phyloP scores from a whole-genome alignment of 2,888 invertebrate genomes.

The Theodoxus fluviatilis region DNA sequence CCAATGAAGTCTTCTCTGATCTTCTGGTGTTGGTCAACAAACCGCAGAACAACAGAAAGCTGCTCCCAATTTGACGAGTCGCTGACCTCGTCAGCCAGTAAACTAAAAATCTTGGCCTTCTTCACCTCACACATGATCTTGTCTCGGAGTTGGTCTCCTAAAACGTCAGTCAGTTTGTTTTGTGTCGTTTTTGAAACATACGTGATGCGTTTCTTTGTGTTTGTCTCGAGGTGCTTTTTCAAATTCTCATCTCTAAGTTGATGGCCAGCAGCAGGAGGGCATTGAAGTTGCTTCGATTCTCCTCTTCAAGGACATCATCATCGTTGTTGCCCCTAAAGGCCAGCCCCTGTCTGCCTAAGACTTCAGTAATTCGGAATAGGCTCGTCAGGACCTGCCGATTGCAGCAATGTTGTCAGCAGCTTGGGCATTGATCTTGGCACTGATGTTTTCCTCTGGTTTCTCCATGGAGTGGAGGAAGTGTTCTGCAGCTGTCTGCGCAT shows the following conservation, averaged over 20 bases:
- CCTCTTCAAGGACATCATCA: constrained; percentile 14
- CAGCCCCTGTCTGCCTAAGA: constrained; percentile 35
- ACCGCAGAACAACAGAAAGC: constrained; percentile 31
- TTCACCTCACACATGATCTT: constrained; percentile 26
- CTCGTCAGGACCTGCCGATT: constrained; percentile 32
- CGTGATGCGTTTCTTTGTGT: constrained; percentile 11
- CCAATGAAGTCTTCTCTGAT: constrained; percentile 25
- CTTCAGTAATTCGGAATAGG: constrained; percentile 31
- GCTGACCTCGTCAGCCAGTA: constrained; percentile 36
- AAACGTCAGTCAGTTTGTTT: constrained; percentile 31
- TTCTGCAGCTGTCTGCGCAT: background rate
- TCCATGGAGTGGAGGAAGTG: background rate
- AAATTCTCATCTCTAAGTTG: constrained; percentile 29
- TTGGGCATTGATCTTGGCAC: background rate
- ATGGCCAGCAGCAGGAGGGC: constrained; percentile 25
- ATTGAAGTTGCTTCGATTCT: constrained; percentile 33
- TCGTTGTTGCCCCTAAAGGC: constrained; percentile 29
- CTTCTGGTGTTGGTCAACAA: background rate
- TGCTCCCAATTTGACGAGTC: constrained; percentile 33
- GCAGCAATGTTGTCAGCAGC: constrained; percentile 3
- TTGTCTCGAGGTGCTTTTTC: constrained; percentile 27
- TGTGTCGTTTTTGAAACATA: constrained; percentile 36
- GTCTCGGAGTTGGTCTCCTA: constrained; percentile 26
- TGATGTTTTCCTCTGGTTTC: background rate
- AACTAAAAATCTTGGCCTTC: constrained; percentile 28